Evolutionary conservation across 2,888 invertebrate genomes (phyloP).

Genomic region (Thumatha senex): DNA sequence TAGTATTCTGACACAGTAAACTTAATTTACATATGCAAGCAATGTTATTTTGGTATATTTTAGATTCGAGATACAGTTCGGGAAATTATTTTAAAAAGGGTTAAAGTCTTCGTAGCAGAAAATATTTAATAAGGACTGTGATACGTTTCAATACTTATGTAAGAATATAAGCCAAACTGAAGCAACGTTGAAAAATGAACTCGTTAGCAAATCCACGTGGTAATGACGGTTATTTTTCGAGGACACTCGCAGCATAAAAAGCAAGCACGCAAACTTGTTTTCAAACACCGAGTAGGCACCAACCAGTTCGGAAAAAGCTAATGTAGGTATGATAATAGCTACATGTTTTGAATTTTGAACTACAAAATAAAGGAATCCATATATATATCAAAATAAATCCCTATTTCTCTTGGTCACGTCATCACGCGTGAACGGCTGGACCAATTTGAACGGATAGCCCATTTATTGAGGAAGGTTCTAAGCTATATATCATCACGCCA

Average conservation of each 20-base stretch:
- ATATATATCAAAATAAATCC: too few relatives aligned
- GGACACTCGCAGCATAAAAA: constrained; percentile 66
- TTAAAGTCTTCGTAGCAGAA: too few relatives aligned
- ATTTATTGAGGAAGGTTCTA: too few relatives aligned
- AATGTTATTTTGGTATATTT: neutral
- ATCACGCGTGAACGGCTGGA: too few relatives aligned
- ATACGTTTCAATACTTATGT: too few relatives aligned
- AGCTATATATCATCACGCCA: too few relatives aligned
- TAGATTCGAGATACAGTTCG: neutral
- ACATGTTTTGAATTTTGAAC: constrained; percentile 40
- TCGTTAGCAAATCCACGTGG: constrained; percentile 57
- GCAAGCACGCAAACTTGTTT: constrained; percentile 63
- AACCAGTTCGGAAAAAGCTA: constrained; percentile 41
- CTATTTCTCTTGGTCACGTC: too few relatives aligned
- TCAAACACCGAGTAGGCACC: constrained; percentile 25
- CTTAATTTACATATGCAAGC: too few relatives aligned
- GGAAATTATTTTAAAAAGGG: too few relatives aligned
- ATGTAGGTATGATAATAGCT: constrained; percentile 44
- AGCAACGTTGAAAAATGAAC: constrained; percentile 43
- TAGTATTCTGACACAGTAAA: neutral
- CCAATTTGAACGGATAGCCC: too few relatives aligned
- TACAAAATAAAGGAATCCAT: constrained; percentile 32
- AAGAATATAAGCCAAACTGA: too few relatives aligned
- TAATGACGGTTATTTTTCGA: constrained; percentile 76
- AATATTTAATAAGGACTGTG: too few relatives aligned